Conservation (phyloP, 2,888 invertebrate species). For the Drosophila cognata region DNA sequence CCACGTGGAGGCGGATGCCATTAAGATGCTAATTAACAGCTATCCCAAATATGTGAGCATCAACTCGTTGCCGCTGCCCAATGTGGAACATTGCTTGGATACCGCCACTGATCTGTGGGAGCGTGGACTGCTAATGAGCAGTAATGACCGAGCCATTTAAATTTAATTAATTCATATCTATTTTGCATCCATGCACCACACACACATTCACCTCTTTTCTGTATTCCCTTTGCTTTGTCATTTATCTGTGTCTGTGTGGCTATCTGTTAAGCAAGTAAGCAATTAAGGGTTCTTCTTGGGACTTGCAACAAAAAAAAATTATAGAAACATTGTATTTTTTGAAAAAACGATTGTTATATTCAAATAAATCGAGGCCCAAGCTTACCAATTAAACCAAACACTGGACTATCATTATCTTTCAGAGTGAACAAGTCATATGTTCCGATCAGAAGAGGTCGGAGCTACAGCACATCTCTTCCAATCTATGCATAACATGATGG, state of each 20-base stretch:
- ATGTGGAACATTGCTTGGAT: slow-evolving; percentile 88
- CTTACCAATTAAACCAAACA: background rate
- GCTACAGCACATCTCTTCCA: background rate
- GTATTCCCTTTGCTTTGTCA: background rate
- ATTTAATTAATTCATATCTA: background rate
- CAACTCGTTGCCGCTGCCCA: slow-evolving; percentile 89
- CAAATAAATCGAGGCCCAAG: background rate
- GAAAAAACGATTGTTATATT: background rate
- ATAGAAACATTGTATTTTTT: background rate
- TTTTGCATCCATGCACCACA: background rate
- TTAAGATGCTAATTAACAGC: slow-evolving; percentile 89
- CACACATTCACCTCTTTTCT: background rate
- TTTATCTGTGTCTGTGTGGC: background rate
- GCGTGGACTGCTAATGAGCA: slow-evolving; percentile 89
- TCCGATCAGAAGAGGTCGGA: background rate
- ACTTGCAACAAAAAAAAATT: background rate
- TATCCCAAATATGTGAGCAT: slow-evolving; percentile 93
- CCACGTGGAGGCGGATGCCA: slow-evolving; percentile 88
- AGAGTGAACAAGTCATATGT: background rate
- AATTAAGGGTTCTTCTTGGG: background rate
- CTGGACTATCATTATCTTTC: background rate
- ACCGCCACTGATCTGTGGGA: slow-evolving; percentile 92
- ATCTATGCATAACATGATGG: background rate
- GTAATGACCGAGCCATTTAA: slow-evolving; percentile 66
- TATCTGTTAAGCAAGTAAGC: background rate